phyloP scores from a whole-genome alignment of 2,797 vertebrate genomes.

The Acanthurus lineatus region DNA sequence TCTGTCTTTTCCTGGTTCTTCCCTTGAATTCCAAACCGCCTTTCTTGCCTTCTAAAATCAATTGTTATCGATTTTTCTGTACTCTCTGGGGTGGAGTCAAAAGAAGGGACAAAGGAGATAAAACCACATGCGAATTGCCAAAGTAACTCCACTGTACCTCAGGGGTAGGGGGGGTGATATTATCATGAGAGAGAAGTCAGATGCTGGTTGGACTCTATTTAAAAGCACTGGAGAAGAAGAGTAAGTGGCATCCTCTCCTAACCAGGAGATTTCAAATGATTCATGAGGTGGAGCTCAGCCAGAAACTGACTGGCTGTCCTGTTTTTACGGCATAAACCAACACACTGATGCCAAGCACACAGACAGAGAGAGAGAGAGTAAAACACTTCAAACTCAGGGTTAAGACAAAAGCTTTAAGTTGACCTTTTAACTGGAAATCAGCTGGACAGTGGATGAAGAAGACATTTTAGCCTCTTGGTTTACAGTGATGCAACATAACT shows the following conservation, averaged over 20 bases:
- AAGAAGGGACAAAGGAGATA: slow-evolving; percentile 84
- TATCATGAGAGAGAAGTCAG: slow-evolving; percentile 59
- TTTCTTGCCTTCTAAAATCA: slow-evolving; percentile 81
- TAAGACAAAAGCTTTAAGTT: slow-evolving; percentile 1
- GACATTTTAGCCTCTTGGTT: background rate
- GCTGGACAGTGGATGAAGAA: background rate
- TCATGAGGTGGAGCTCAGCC: slow-evolving; percentile 17
- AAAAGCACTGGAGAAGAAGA: slow-evolving; percentile 42
- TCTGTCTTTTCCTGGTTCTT: slow-evolving; percentile 70
- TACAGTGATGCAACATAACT: background rate
- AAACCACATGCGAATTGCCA: slow-evolving; percentile 82
- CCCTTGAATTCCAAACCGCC: slow-evolving; percentile 81
- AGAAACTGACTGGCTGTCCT: slow-evolving; percentile 11
- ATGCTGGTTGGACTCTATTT: slow-evolving; percentile 45
- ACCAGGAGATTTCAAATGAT: slow-evolving; percentile 49
- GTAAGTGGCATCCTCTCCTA: slow-evolving; percentile 49
- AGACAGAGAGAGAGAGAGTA: background rate
- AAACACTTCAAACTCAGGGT: background rate
- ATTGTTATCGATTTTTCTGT: slow-evolving; percentile 84
- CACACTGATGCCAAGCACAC: slow-evolving; percentile 1
- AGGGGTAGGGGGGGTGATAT: slow-evolving; percentile 60
- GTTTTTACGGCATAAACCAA: slow-evolving; percentile 20
- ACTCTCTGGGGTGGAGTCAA: slow-evolving; percentile 80
- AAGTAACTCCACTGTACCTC: slow-evolving; percentile 75
- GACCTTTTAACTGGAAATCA: slow-evolving; percentile 5